Evolutionary conservation across 1,140 invertebrate species (phyloP), one percentile per base, ranked within the genome.

Genomic region (Lethrus apterus): DNA sequence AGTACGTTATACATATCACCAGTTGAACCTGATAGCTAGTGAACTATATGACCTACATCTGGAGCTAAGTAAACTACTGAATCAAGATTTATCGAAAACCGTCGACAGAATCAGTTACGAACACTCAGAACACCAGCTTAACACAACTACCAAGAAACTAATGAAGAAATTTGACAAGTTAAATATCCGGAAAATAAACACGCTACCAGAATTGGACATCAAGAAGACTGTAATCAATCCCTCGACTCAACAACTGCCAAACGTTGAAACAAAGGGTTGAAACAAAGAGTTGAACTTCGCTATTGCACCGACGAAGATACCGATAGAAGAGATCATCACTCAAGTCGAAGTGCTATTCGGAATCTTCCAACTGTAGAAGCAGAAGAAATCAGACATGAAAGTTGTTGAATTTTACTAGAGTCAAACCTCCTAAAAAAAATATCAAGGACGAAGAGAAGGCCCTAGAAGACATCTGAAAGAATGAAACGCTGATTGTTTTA

Each of bases 281-380:
- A n/a, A 7, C 24, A 29, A 29, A 13, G 36, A 4, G 23, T 20
- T 20, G 19, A 40, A 40, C 3, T 21, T 17, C 14, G 2, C 15
- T 20, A 19, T 40, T 11, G 36, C 36, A 40, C n/a, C 36, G 14
- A 9, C 36, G n/a, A 23, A 10, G 13, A 40, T 40, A 40, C 36
- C 36, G 9, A 9, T 20, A 40, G 19, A 20, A 23, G 36, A 40
- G 23, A 23, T 40, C 3, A 40, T 40, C 36, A 40, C 36, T 20
- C 36, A 40, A 18, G 18, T 15, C 17, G 23, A 40, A n/a, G 18
- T 40, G 36, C 23, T 24, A 40, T 40, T 5, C 18, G 36, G 23
- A 40, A 11, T 14, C 20, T 40, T 9, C 19, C 4, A 23, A 10
- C 36, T 20, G 14, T 8, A 9, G 8, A 23, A 21, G 20, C 17